These are phyloP conservation scores for Narcine bancroftii DNA, from an alignment of 2,113 vertebrate genomes.

Conservation along the genomic window DNA sequence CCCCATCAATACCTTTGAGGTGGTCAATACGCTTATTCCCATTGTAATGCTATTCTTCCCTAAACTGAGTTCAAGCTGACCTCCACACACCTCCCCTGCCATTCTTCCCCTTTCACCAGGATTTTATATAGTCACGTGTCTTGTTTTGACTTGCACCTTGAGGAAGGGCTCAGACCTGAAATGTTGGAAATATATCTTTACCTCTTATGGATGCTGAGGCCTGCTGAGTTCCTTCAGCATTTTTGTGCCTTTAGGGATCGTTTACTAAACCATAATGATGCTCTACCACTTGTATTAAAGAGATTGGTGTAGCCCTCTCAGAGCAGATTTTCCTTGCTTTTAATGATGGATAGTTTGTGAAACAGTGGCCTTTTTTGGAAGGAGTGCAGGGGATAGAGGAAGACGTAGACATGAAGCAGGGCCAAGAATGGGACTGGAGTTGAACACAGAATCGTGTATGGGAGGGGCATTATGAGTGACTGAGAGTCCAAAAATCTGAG, in stretches of 20 bases:
- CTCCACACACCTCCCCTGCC: neutral
- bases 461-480: neutral
- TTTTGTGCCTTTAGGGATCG: too few species aligned
- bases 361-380: neutral
- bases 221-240: too few species aligned
- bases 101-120: too few species aligned
- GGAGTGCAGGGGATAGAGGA: neutral
- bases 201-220: too few species aligned
- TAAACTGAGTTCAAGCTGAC: neutral
- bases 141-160: too few species aligned
- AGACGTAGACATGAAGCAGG: neutral
- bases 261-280: neutral
- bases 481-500: neutral
- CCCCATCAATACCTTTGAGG: neutral
- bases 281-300: neutral
- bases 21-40: neutral
- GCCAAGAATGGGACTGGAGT: neutral
- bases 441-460: neutral
- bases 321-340: neutral
- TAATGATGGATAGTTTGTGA: neutral
- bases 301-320: neutral
- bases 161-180: too few species aligned
- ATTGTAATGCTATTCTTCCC: neutral
- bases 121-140: too few species aligned
- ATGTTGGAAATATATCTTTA: too few species aligned